Conservation (phyloP, 2,888 invertebrate genomes). For the Caenorhabditis zanzibari region DNA sequence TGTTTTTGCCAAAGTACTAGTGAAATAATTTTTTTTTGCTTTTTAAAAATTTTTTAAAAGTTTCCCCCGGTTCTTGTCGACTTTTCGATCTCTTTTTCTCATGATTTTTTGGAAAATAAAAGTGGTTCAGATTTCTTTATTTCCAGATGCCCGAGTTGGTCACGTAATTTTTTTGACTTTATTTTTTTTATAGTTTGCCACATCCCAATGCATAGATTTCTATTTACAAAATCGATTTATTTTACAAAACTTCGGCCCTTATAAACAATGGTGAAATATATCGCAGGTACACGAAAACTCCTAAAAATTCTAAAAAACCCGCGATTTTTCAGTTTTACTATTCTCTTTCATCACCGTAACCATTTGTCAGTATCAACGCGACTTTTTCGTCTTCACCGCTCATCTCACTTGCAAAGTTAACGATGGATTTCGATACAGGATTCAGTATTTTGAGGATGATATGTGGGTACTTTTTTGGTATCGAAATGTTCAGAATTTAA, state of each 20-base stretch:
- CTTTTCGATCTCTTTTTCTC: slow-evolving; percentile 35
- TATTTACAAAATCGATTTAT: no score
- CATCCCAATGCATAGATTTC: no score
- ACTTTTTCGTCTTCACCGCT: slow-evolving; percentile 33
- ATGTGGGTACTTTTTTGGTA: not conserved
- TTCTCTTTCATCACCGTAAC: not conserved
- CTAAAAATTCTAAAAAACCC: no score
- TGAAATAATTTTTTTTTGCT: not conserved
- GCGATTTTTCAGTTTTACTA: not conserved
- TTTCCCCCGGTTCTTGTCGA: slow-evolving; percentile 30
- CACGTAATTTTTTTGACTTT: no score
- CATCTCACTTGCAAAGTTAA: slow-evolving; percentile 17
- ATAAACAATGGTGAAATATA: no score
- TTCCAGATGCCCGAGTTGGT: no score
- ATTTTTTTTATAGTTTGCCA: no score
- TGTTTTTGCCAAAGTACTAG: slow-evolving; percentile 15
- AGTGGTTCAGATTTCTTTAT: not conserved
- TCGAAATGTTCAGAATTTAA: not conserved
- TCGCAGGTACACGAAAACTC: no score
- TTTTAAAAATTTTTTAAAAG: slow-evolving; percentile 4
- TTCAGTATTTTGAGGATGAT: slow-evolving; percentile 10
- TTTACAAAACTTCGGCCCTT: no score
- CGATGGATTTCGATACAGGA: not conserved
- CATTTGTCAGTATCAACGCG: slow-evolving; percentile 16
- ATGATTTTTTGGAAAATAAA: not conserved